Conservation (phyloP, 2,113 vertebrate species). For the Heterocephalus glaber region DNA sequence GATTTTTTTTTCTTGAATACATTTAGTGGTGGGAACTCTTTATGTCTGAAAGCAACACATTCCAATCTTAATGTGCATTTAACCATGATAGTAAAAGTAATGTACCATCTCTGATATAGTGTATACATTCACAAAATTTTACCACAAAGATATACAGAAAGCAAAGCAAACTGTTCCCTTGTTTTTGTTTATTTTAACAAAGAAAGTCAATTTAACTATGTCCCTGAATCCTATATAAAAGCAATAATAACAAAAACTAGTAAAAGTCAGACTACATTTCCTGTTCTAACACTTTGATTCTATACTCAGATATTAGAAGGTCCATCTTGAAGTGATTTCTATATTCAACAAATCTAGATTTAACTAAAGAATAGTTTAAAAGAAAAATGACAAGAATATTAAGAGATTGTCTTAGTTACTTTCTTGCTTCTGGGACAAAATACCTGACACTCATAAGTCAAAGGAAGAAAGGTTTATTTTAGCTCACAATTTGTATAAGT, state of each 20-base stretch:
- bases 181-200: neutral
- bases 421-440: neutral
- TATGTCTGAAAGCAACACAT: conserved; percentile 2
- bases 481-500: neutral
- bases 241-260: neutral
- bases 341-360: neutral
- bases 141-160: neutral
- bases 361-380: neutral
- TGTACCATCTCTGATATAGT: neutral
- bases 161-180: neutral
- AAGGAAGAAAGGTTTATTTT: neutral
- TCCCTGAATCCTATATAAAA: neutral
- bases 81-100: neutral
- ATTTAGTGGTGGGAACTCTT: neutral
- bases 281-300: neutral
- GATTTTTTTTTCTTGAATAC: neutral
- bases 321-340: neutral
- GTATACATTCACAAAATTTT: neutral
- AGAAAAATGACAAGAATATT: neutral
- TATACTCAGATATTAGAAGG: neutral
- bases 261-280: neutral
- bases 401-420: neutral
- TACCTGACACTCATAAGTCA: neutral
- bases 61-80: neutral
- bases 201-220: neutral